A percentile compares a stretch with the other conserved stretches of the same genome.
phyloP scores from a whole-genome alignment of 2,888 invertebrate genomes.

The Drosophila niveifrons region DNA sequence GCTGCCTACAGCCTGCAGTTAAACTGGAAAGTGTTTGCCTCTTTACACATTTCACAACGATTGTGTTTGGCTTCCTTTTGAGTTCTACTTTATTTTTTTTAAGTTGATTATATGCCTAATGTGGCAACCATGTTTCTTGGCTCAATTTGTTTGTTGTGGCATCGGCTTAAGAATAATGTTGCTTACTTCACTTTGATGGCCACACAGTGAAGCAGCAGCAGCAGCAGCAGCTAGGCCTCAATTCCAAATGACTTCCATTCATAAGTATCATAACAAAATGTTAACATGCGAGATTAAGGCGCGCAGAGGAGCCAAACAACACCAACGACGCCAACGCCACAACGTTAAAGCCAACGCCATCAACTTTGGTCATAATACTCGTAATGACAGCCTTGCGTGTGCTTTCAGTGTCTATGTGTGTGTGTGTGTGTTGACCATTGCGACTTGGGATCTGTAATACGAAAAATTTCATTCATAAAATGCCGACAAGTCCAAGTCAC shows the following conservation, averaged over 20 bases:
- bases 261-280: slow-evolving; percentile 38
- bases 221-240: not conserved
- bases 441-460: slow-evolving; percentile 24
- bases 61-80: slow-evolving; percentile 9
- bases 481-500: slow-evolving; percentile 63
- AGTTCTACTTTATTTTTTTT: not conserved
- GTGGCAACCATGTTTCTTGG: slow-evolving; percentile 17
- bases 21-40: slow-evolving; percentile 75
- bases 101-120: slow-evolving; percentile 28
- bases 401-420: slow-evolving; percentile 18
- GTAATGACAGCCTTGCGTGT: slow-evolving; percentile 77
- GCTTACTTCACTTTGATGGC: slow-evolving; percentile 29
- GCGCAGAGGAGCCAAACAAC: slow-evolving; percentile 16
- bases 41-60: slow-evolving; percentile 23
- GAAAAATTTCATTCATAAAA: slow-evolving; percentile 73
- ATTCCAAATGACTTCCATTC: slow-evolving; percentile 49
- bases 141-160: slow-evolving; percentile 30
- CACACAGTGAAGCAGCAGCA: not conserved
- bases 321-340: slow-evolving; percentile 6
- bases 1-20: slow-evolving; percentile 55
- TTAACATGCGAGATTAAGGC: slow-evolving; percentile 30
- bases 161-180: slow-evolving; percentile 7
- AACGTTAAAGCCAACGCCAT: slow-evolving; percentile 64
- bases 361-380: slow-evolving; percentile 57
- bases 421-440: slow-evolving; percentile 30